A percentile compares a stretch with the other conserved stretches of the same genome.
phyloP scores from a whole-genome alignment of 2,113 vertebrate genomes.

The Ibidorhyncha struthersii region DNA sequence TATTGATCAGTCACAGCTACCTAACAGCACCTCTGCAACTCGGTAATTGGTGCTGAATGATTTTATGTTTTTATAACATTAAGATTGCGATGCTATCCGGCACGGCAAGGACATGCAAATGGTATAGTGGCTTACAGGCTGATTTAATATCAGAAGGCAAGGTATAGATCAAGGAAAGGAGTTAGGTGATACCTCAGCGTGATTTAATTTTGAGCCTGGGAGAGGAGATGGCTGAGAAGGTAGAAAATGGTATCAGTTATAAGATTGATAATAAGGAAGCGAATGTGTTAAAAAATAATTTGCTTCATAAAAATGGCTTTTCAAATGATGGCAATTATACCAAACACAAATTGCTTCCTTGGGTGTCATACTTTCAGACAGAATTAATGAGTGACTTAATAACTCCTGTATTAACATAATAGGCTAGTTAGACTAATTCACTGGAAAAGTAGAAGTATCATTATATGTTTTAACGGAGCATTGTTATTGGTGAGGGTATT shows the following conservation, averaged over 20 bases:
- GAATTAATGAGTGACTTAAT: conserved; percentile 56
- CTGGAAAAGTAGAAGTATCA: conserved; percentile 20
- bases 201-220: neutral
- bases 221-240: neutral
- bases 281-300: conserved; percentile 9
- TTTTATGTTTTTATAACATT: neutral
- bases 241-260: neutral
- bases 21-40: neutral
- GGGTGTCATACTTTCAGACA: conserved; percentile 31
- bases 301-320: conserved; percentile 28
- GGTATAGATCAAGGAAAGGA: neutral
- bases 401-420: conserved; percentile 35
- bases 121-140: neutral
- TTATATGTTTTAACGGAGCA: conserved; percentile 10
- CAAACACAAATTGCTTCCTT: conserved; percentile 37
- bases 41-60: neutral
- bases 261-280: neutral
- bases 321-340: conserved; percentile 18
- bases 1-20: conserved; percentile 11
- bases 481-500: neutral
- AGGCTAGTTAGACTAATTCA: conserved; percentile 45
- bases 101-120: neutral
- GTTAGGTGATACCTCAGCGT: neutral
- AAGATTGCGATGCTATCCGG: neutral
- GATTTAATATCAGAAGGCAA: neutral